Evolutionary conservation across 2,797 vertebrate species (phyloP), one percentile per base, ranked within the genome.

Genomic region (Valencia hispanica): DNA sequence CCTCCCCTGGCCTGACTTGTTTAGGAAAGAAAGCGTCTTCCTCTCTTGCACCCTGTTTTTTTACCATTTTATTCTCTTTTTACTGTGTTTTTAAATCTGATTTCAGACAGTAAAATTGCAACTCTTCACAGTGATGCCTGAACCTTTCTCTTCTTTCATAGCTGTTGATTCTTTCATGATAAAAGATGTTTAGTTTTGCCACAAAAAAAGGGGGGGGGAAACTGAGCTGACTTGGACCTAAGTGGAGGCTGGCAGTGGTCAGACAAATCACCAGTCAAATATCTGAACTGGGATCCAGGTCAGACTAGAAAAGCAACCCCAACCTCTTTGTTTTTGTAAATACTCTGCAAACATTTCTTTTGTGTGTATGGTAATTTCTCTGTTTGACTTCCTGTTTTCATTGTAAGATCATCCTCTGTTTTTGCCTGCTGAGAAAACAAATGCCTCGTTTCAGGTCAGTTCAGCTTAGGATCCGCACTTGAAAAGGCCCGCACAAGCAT

Each of bases 181-280:
- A 39, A 70, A 41, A 70, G 4, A 18, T 41, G 0, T 27, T 34
- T 30, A 32, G 69, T 65, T 74, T 77, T 66, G 45, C 9, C 30
- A 63, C 6, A 14, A 9, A 34, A 18, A 20, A 22, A n/a, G 61
- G n/a, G n/a, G n/a, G n/a, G n/a, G n/a, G n/a, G n/a, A n/a, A n/a
- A n/a, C n/a, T n/a, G n/a, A n/a, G n/a, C n/a, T 0, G 98, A 99
- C 91, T 89, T 99, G 94, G 98, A 98, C 91, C 95, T 97, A 88
- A 96, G 95, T 0, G 97, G 98, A n/a, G 98, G 97, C 89, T 99
- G 98, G 98, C 98, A 99, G 90, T 99, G 98, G 98, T 96, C 97
- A 0, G 97, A 99, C 93, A 95, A 96, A 45, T 97, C 97, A 0
- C 98, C 98, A 2, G 95, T 99, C 68, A 99, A 99, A 83, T 99